Percentiles rank a stretch among this genome's conserved stretches.
Conservation (phyloP, 2,113 vertebrate genomes). For the Pterocles orientalis region DNA sequence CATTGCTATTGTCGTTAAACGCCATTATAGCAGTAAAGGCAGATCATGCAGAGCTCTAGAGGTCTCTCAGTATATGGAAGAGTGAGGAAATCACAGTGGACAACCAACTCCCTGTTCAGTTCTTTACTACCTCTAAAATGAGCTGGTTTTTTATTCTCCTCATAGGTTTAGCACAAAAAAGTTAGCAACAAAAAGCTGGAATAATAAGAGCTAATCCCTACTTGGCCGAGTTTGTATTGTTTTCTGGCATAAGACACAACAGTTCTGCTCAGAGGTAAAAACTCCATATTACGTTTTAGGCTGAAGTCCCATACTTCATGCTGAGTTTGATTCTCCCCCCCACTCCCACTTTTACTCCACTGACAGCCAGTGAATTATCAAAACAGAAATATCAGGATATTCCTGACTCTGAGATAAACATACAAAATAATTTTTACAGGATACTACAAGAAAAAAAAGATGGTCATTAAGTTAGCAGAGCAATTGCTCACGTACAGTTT, state of each 20-base stretch:
- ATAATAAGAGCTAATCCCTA: constrained; percentile 2
- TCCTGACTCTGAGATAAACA: neutral
- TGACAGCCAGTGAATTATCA: neutral
- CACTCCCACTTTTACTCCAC: neutral
- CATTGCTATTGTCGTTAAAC: neutral
- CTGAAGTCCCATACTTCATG: neutral
- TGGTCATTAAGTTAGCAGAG: neutral
- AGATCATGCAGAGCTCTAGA: neutral
- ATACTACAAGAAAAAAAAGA: constrained; percentile 4
- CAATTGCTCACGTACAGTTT: neutral
- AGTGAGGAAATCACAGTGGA: neutral
- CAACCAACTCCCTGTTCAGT: neutral
- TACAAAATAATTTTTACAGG: constrained; percentile 34
- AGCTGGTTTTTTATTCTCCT: neutral
- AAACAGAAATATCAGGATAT: constrained; percentile 8
- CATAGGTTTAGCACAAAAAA: neutral
- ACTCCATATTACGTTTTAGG: constrained; percentile 37
- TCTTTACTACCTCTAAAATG: neutral
- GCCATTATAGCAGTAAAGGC: neutral
- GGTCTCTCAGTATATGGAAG: neutral
- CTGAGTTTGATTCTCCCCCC: neutral
- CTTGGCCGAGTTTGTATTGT: neutral
- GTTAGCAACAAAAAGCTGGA: neutral
- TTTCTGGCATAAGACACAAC: constrained; percentile 4
- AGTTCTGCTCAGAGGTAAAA: constrained; percentile 27